phyloP scores from a whole-genome alignment of 2,113 vertebrate genomes.

The Psephotus haematonotus region DNA sequence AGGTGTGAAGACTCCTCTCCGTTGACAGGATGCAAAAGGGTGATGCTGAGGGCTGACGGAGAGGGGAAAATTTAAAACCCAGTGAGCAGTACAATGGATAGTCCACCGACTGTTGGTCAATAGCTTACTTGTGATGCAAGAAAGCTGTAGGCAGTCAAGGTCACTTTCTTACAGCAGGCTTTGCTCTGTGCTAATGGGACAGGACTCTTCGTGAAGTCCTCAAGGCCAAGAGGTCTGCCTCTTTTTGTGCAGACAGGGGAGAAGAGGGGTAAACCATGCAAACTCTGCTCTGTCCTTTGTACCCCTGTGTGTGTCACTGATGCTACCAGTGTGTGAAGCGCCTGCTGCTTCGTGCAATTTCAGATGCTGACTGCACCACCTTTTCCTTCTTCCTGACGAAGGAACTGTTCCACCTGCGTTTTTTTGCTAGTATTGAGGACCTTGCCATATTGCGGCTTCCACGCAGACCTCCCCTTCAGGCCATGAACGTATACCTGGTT shows the following conservation, averaged over 20 bases:
- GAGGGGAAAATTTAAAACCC: rapidly evolving
- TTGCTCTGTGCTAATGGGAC: background rate
- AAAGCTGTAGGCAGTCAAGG: background rate
- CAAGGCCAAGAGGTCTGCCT: background rate
- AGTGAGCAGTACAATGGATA: background rate
- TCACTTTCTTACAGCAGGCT: background rate
- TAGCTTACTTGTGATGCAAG: background rate
- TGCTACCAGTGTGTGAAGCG: background rate
- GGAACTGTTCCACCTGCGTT: background rate
- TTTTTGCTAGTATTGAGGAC: background rate
- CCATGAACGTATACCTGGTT: rapidly evolving
- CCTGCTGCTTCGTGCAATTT: background rate
- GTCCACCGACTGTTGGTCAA: background rate
- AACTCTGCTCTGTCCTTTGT: background rate
- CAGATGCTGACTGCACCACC: background rate
- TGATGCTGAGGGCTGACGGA: background rate
- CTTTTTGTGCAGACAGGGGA: background rate
- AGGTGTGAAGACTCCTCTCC: background rate
- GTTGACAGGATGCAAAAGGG: background rate
- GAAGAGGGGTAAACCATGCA: background rate
- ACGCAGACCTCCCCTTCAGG: background rate
- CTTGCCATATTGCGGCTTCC: rapidly evolving
- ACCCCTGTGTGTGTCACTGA: rapidly evolving
- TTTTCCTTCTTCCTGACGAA: background rate
- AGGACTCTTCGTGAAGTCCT: background rate